A percentile compares a stretch with the other conserved stretches of the same genome.
phyloP scores from a whole-genome alignment of 1,140 invertebrate genomes.

The Lepidotrigona ventralis region DNA sequence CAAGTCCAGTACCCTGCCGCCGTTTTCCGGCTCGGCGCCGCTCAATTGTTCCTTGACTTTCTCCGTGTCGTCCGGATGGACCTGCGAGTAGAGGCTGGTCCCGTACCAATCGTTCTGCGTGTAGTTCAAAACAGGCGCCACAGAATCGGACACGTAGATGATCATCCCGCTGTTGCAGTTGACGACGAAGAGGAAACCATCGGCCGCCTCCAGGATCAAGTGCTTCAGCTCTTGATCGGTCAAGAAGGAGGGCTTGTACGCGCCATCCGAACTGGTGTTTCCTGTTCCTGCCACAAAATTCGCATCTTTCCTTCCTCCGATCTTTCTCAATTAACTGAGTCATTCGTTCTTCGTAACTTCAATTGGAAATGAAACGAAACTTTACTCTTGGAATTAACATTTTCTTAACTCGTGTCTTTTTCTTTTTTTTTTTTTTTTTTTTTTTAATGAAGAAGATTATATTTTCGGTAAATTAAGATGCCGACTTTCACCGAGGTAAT shows the following conservation, averaged over 20 bases:
- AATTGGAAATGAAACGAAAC: too few relatives aligned
- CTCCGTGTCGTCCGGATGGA: conserved; percentile 99
- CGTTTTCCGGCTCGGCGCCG: conserved; percentile 95
- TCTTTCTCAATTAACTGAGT: background rate
- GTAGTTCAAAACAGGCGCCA: conserved; percentile 98
- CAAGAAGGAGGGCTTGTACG: conserved; percentile 98
- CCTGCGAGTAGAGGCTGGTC: conserved; percentile 95
- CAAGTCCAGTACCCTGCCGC: conserved; percentile 98
- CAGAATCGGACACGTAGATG: conserved; percentile 99
- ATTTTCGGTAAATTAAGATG: background rate
- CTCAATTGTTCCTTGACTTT: conserved; percentile 99
- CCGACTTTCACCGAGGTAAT: background rate
- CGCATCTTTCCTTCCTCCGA: background rate
- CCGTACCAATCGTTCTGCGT: conserved; percentile 98
- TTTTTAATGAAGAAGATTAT: background rate
- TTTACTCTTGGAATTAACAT: background rate
- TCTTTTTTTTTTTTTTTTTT: too few relatives aligned
- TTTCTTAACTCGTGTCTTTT: background rate
- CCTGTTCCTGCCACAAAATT: conserved; percentile 88
- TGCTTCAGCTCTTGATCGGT: conserved; percentile 99
- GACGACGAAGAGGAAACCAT: conserved; percentile 99
- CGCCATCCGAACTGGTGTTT: conserved; percentile 95
- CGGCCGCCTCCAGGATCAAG: conserved; percentile 98
- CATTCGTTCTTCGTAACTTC: too few relatives aligned
- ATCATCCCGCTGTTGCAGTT: conserved; percentile 98